Base-by-base conservation (phyloP, 2,888 invertebrate species). In the Eupelmus urozonus region DNA sequence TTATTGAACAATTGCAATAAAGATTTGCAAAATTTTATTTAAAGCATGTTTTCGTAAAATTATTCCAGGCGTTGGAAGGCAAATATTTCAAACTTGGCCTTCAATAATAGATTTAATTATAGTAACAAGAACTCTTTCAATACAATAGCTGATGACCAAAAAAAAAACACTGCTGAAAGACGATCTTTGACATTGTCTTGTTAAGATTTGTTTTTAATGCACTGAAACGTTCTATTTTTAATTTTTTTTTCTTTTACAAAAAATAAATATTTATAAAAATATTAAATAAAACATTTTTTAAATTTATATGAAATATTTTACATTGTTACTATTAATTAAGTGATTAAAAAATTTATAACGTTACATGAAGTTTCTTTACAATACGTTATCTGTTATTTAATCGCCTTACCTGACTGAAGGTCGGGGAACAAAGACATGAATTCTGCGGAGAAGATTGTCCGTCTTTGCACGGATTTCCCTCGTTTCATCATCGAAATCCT, bases 401-500 rank as follows among this genome's bases (percentile, higher is more conserved):
- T 34, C 9, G 34, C 27, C 72, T 90, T 89, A 93, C 93, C 93
- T 92, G 88, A 91, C 91, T 82, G 92, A 91, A 62, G 94, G 93
- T 83, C 95, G 93, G 72, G 95, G 94, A 76, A 96, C 93, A 80
- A 94, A 94, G 57, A 94, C 92, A 87, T 96, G 95, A 83, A 96
- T 93, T 84, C 94, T 93, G 84, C 93, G 93, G 83, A 96, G 91
- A 72, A 96, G 91, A 74, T 94, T 92, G 84, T 94, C 93, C 63
- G 96, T 94, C 86, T 94, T 94, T 69, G 95, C 94, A 83, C 96
- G 94, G 88, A 96, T 96, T 85, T 94, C 93, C 87, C 94, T 93
- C 82, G 94, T 94, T 90, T 96, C 96, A 89, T 95, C 95, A 89
- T 95, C 94, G 90, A 96, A 96, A 84, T 93, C 92, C 96, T 96